Base-by-base conservation (phyloP, 2,113 vertebrate species). In the Myotis brandtii region DNA sequence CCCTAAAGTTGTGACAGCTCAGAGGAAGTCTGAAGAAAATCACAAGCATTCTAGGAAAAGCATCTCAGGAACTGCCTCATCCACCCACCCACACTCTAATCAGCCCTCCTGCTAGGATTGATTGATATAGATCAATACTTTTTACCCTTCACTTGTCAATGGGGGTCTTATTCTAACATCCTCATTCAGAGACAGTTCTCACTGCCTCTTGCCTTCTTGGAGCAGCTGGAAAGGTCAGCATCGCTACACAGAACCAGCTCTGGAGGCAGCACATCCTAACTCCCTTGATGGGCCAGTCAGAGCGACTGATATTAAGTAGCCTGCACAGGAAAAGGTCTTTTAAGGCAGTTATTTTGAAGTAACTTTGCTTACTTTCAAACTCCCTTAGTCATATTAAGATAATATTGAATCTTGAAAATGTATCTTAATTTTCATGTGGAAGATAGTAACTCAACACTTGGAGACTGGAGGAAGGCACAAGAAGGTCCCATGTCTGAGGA, bases 391-490 rank as follows among this genome's bases (percentile, higher is more conserved):
- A 40, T 34, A n/a, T 34, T 50, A 27, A 89, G 30, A 85, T 81
- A 72, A 67, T 73, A 25, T 8, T 59, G 18, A n/a, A 13, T 69
- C 86, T 93, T 86, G 16, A 90, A 90, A 91, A 92, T 66, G n/a
- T 50, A n/a, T 72, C 89, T 79, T 84, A 32, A 46, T 83, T 84
- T 86, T 59, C 84, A 66, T 4, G 2, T 90, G 70, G 75, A 91
- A 67, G 88, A 76, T 73, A 79, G 91, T 64, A 54, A 90, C 23
- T 80, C 69, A 79, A 34, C 52, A 59, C 37, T 95, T 92, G 76
- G 84, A 59, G 32, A 88, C 67, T 81, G 8, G 13, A 73, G 32
- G 25, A 76, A 92, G 66, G 85, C 76, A 67, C 48, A 72, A 77
- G 52, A 81, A 59, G 40, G 30, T 32, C 75, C 81, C 0, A 0